A percentile compares a stretch with the other conserved stretches of the same genome.
These are phyloP conservation scores for Ceratina australensis DNA, from an alignment of 1,140 invertebrate genomes.

Conservation along the genomic window DNA sequence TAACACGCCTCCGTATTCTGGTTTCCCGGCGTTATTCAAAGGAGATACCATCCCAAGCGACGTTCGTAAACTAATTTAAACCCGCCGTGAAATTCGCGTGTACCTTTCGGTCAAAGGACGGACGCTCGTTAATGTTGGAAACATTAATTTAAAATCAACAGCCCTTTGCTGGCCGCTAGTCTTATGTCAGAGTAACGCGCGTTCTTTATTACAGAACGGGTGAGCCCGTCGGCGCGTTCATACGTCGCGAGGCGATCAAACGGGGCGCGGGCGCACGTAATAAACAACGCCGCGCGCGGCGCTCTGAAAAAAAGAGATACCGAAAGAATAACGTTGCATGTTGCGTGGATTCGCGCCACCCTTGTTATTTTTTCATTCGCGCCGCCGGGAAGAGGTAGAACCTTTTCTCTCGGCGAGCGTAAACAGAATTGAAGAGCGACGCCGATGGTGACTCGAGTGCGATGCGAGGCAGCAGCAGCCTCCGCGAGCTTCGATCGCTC, in stretches of 20 bases:
- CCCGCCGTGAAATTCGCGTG: neutral
- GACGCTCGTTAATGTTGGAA: neutral
- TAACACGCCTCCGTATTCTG: neutral
- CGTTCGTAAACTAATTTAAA: conserved; percentile 19
- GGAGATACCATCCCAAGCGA: neutral
- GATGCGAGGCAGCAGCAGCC: neutral
- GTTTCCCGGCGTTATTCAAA: conserved; percentile 11
- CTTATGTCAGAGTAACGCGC: neutral
- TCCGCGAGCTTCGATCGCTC: neutral
- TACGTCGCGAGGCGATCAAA: neutral
- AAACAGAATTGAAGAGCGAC: conserved; percentile 1
- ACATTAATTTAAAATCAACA: conserved; percentile 11
- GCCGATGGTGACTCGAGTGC: neutral
- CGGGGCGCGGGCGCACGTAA: neutral
- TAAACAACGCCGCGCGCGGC: neutral
- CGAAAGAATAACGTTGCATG: neutral
- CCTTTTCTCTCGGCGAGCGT: neutral
- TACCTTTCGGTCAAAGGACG: neutral
- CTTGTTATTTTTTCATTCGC: neutral
- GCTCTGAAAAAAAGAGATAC: neutral
- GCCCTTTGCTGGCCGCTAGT: neutral
- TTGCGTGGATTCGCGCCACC: neutral
- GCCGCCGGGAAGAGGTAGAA: neutral
- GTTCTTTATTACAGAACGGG: neutral
- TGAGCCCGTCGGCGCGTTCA: neutral